These are phyloP conservation scores for Metellina segmentata DNA, from an alignment of 2,888 invertebrate genomes.

Conservation along the genomic window DNA sequence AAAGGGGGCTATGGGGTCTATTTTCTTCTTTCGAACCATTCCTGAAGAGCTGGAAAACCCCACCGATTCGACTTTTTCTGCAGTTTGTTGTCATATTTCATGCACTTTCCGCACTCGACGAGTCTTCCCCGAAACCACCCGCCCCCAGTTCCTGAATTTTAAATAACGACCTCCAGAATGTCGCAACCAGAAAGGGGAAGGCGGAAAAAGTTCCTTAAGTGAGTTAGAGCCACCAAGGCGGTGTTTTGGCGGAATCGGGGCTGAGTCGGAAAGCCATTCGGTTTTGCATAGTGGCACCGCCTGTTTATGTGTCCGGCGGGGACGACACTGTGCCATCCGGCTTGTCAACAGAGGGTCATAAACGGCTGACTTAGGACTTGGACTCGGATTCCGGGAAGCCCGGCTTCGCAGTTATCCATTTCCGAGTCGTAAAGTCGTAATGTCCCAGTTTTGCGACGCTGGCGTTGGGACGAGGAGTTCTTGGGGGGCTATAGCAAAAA, in stretches of 20 bases:
- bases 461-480: not conserved
- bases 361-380: conserved; percentile 53
- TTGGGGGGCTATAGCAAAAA: not conserved
- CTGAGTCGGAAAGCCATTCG: conserved; percentile 18
- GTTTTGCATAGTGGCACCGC: conserved; percentile 33
- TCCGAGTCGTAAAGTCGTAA: conserved; percentile 59
- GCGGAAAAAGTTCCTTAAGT: conserved; percentile 25
- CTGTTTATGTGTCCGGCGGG: conserved; percentile 43
- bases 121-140: not conserved
- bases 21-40: conserved; percentile 4
- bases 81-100: conserved; percentile 10
- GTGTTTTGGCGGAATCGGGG: not conserved
- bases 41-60: conserved; percentile 4
- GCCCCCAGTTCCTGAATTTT: conserved; percentile 42
- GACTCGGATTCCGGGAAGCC: conserved; percentile 26
- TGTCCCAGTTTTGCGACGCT: conserved; percentile 42
- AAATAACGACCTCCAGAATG: conserved; percentile 39
- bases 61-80: not conserved
- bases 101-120: conserved; percentile 1
- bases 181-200: conserved; percentile 5
- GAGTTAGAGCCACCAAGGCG: conserved; percentile 32
- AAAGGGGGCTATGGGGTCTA: not conserved
- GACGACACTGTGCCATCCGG: conserved; percentile 33
- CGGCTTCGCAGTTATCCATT: conserved; percentile 45
- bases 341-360: conserved; percentile 36